Evolutionary conservation across 2,888 invertebrate genomes (phyloP), one percentile per base, ranked within the genome.

Genomic region (Cheilosia vernalis): DNA sequence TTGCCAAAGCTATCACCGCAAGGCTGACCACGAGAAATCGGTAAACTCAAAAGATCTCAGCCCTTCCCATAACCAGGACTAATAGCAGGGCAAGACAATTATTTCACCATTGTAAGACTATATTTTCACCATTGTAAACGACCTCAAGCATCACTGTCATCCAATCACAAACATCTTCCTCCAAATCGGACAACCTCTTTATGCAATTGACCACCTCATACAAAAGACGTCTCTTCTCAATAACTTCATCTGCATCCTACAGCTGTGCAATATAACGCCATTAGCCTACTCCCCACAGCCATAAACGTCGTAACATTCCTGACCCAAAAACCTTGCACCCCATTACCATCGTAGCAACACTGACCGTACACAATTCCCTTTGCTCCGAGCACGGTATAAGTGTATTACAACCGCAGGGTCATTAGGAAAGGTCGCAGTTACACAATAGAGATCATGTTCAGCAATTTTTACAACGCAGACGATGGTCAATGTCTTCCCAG

Each of bases 321-420:
- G 81, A 85, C 81, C 85, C 19, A 72, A 58, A 80, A 72, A 60
- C 53, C 51, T 66, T 80, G 37, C 51, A 61, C 55, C 24, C 69
- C 40, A 80, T 80, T 70, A 77, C 33, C 44, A 64, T 37, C 64
- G 33, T n/a, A 51, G 33, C 55, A 82, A 17, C 63, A 60, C 80
- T 78, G 67, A 67, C 64, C 84, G 40, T 66, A 37, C 42, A 56
- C 60, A 76, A 53, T 47, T 44, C 19, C 30, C 44, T 6, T 24
- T 24, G 13, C 13, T 13, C 49, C 58, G 61, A n/a, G 21, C 21
- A 56, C 60, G 51, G 56, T 53, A 61, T 40, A 79, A 84, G 66
- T 70, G 74, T 70, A 79, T 79, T 70, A 64, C 74, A 51, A 79
- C 79, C 85, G 81, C 81, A 81, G 85, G 80, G 80, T 72, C 85